These are phyloP conservation scores for Brachionus rubens DNA, from an alignment of 1,140 invertebrate species.

Conservation along the genomic window DNA sequence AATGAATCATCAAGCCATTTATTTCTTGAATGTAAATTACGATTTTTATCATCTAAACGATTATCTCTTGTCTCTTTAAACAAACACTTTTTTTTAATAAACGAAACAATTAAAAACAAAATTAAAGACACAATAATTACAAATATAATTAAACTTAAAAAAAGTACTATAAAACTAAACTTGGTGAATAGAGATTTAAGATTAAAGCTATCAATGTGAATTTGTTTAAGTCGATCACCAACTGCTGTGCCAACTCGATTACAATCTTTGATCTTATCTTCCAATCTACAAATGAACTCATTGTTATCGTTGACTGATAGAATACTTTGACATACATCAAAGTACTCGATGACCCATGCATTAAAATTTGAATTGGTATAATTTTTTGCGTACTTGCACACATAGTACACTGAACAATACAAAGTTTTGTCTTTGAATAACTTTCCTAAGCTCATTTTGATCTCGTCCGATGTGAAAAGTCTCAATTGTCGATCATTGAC, in stretches of 20 bases:
- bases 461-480: not conserved
- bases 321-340: not conserved
- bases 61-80: not conserved
- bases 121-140: not conserved
- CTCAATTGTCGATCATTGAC: not conserved
- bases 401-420: constrained; percentile 18
- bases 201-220: not conserved
- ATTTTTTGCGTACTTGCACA: constrained; percentile 9
- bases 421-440: not conserved
- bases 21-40: not conserved
- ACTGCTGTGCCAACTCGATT: not conserved
- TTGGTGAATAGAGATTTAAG: not conserved
- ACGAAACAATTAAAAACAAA: constrained; percentile 4
- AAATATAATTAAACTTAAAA: constrained; percentile 2
- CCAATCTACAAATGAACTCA: not conserved
- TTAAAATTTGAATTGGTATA: not conserved
- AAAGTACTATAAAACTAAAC: not conserved
- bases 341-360: constrained; percentile 1
- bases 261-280: not conserved
- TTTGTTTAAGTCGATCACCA: not conserved
- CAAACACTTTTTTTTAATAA: not conserved
- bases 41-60: not conserved
- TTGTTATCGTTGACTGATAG: not conserved
- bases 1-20: not conserved
- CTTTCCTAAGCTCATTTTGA: not conserved